These are phyloP conservation scores for Carassius auratus DNA, from an alignment of 2,113 vertebrate genomes.

Conservation along the genomic window DNA sequence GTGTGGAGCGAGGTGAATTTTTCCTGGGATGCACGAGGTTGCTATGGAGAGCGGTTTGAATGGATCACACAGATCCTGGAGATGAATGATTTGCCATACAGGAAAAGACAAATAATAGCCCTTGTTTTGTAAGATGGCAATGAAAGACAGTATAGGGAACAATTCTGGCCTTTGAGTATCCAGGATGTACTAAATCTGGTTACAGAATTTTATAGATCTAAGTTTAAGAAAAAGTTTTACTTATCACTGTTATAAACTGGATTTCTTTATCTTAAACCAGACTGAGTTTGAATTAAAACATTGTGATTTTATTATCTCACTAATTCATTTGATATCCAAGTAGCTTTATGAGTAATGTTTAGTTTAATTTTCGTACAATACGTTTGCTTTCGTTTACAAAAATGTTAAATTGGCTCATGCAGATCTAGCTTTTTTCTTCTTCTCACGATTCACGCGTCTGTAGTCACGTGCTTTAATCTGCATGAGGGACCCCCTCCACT, in stretches of 20 bases:
- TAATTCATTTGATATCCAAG: not conserved
- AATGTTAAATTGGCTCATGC: not conserved
- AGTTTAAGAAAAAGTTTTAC: slow-evolving; percentile 42
- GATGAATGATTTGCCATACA: slow-evolving; percentile 75
- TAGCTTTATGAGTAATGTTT: not conserved
- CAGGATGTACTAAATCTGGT: slow-evolving; percentile 50
- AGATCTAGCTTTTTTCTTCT: not conserved
- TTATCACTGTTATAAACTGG: not conserved
- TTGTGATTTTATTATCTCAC: not conserved
- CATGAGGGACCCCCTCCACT: slow-evolving; percentile 23
- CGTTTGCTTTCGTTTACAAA: not conserved
- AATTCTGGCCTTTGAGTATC: slow-evolving; percentile 57
- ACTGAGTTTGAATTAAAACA: not conserved
- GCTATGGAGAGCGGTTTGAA: slow-evolving; percentile 81
- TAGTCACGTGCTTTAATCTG: slow-evolving; percentile 59
- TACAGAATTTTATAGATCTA: not conserved
- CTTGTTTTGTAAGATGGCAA: slow-evolving; percentile 69
- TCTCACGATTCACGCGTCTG: slow-evolving; percentile 3
- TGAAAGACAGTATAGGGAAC: slow-evolving; percentile 51
- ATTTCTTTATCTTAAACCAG: not conserved
- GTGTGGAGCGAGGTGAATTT: slow-evolving; percentile 80
- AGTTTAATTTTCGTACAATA: not conserved
- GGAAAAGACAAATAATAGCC: slow-evolving; percentile 70
- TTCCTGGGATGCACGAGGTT: slow-evolving; percentile 77
- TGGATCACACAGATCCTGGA: slow-evolving; percentile 79